These are phyloP conservation scores for Phalera bucephala DNA, from an alignment of 2,888 invertebrate species.

Conservation along the genomic window DNA sequence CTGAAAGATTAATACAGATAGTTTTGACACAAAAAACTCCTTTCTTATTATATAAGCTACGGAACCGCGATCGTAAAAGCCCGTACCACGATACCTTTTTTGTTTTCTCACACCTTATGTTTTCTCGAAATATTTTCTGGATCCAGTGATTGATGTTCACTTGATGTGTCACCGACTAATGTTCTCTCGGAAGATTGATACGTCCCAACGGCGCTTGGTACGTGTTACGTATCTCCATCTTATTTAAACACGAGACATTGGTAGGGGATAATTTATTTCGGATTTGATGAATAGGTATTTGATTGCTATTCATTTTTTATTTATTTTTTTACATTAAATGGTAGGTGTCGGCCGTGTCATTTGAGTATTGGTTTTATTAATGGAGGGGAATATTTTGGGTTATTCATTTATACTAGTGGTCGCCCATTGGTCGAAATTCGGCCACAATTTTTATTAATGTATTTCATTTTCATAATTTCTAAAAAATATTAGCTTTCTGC, in stretches of 20 bases:
- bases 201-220: slow-evolving; percentile 42
- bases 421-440: too few relatives aligned
- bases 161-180: slow-evolving; percentile 63
- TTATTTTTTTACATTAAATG: slow-evolving; percentile 2
- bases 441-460: too few relatives aligned
- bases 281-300: slow-evolving; percentile 34
- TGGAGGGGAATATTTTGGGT: not conserved
- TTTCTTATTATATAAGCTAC: too few relatives aligned
- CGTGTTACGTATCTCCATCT: slow-evolving; percentile 40
- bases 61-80: too few relatives aligned
- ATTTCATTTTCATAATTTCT: too few relatives aligned
- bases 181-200: slow-evolving; percentile 63
- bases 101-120: slow-evolving; percentile 51
- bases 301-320: slow-evolving; percentile 19
- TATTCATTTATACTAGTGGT: too few relatives aligned
- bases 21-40: too few relatives aligned
- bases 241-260: slow-evolving; percentile 31
- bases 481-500: too few relatives aligned
- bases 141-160: slow-evolving; percentile 68
- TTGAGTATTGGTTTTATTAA: not conserved
- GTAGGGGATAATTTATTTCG: slow-evolving; percentile 13
- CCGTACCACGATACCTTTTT: slow-evolving; percentile 4
- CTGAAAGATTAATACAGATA: too few relatives aligned
- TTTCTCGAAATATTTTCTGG: slow-evolving; percentile 53
- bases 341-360: not conserved